These are phyloP conservation scores for Callithrix jacchus DNA, from an alignment of 2,113 vertebrate genomes.

Conservation along the genomic window DNA sequence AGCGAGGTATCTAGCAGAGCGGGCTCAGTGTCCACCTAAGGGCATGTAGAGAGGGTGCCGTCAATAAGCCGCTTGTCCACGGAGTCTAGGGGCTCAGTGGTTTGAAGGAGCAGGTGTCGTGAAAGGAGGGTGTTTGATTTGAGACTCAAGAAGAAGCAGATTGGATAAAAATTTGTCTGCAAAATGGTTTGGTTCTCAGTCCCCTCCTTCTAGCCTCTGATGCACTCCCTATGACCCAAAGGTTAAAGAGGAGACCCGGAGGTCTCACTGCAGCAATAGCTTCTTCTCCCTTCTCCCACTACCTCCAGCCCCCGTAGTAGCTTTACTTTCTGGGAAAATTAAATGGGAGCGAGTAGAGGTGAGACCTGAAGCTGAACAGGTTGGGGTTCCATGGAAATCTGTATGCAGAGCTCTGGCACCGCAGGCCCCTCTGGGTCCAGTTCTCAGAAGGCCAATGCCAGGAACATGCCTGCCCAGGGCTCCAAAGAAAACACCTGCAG, in stretches of 20 bases:
- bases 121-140: neutral
- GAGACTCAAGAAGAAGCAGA: neutral
- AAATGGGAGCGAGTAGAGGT: neutral
- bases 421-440: neutral
- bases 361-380: neutral
- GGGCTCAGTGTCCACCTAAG: neutral
- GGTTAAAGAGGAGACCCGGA: too few species aligned
- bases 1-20: too few species aligned
- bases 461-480: neutral
- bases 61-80: neutral
- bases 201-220: too few species aligned
- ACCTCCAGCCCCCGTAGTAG: neutral
- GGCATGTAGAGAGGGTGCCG: rapidly evolving
- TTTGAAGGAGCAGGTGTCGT: neutral
- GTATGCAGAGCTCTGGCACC: neutral
- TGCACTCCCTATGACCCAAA: too few species aligned
- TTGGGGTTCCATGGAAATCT: neutral
- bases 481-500: too few species aligned
- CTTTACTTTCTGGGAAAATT: neutral
- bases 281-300: neutral
- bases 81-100: neutral
- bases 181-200: neutral
- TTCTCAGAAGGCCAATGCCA: neutral
- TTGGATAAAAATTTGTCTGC: neutral
- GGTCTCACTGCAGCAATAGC: neutral